Percentiles rank a stretch among this genome's conserved stretches.
phyloP scores from a whole-genome alignment of 2,113 vertebrate genomes.

The Penelope pileata region DNA sequence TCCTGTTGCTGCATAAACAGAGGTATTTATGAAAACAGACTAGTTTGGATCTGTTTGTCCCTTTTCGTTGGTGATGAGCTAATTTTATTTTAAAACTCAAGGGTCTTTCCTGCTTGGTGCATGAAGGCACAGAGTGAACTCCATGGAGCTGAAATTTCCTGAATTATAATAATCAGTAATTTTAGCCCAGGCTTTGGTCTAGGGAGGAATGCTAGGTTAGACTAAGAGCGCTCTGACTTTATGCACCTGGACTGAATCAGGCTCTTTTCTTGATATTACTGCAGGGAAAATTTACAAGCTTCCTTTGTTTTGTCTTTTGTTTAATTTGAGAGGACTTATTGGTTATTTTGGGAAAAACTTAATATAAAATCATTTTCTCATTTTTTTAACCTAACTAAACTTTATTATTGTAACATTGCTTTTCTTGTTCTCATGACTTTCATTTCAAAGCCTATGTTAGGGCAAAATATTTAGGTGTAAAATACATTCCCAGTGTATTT shows the following conservation, averaged over 20 bases:
- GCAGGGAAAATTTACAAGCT: not conserved
- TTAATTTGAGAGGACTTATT: not conserved
- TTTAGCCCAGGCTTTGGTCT: not conserved
- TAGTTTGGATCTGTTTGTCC: not conserved
- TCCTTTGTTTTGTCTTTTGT: not conserved
- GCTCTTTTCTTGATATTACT: not conserved
- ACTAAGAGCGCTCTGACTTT: not conserved
- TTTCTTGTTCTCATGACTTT: not conserved
- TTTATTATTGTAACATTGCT: not conserved
- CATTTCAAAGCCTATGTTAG: not conserved
- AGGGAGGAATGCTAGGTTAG: not conserved
- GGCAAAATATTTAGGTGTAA: not conserved
- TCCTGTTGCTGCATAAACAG: constrained; percentile 6
- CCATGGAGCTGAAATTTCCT: not conserved
- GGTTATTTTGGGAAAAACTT: not conserved
- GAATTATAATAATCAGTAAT: not conserved
- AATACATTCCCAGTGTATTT: not conserved
- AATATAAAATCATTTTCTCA: not conserved
- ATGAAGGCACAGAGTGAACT: not conserved
- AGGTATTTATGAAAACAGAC: not conserved
- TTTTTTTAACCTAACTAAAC: not conserved
- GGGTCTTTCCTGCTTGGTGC: not conserved
- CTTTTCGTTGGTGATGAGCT: constrained; percentile 2
- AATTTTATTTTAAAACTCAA: constrained; percentile 36
- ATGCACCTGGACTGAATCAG: not conserved